phyloP scores from a whole-genome alignment of 2,113 vertebrate genomes.

The Laticauda colubrina region DNA sequence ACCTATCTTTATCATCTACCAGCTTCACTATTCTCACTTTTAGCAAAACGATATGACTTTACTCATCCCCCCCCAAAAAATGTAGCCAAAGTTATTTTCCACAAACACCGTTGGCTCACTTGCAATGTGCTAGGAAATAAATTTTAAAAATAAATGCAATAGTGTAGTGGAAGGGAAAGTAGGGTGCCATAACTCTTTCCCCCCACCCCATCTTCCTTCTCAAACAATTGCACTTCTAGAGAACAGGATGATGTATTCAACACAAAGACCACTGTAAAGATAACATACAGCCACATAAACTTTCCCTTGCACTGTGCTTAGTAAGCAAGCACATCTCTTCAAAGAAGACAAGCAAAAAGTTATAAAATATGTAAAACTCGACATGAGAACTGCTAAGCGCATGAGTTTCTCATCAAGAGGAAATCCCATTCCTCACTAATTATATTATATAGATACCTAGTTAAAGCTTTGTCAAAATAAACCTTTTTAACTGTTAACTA shows the following conservation, averaged over 20 bases:
- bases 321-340: slow-evolving; percentile 56
- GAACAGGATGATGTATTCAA: slow-evolving; percentile 50
- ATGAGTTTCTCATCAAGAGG: slow-evolving; percentile 44
- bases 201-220: background rate
- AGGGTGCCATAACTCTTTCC: slow-evolving; percentile 18
- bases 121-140: slow-evolving; percentile 31
- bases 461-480: slow-evolving; percentile 34
- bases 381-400: slow-evolving; percentile 48
- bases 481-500: slow-evolving; percentile 34
- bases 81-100: slow-evolving; percentile 31
- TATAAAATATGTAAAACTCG: slow-evolving; percentile 47
- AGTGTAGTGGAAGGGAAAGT: slow-evolving; percentile 34
- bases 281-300: slow-evolving; percentile 61
- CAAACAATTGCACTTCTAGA: background rate
- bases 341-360: slow-evolving; percentile 48
- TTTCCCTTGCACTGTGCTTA: slow-evolving; percentile 46
- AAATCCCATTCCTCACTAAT: slow-evolving; percentile 38
- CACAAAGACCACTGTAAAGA: slow-evolving; percentile 52
- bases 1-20: background rate
- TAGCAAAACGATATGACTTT: slow-evolving; percentile 40
- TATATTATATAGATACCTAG: slow-evolving; percentile 9
- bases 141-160: slow-evolving; percentile 7
- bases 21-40: slow-evolving; percentile 22
- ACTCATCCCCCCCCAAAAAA: slow-evolving; percentile 31
- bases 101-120: slow-evolving; percentile 60